Evolutionary conservation across 2,797 vertebrate genomes (phyloP).

Genomic region (Thamnophis elegans): DNA sequence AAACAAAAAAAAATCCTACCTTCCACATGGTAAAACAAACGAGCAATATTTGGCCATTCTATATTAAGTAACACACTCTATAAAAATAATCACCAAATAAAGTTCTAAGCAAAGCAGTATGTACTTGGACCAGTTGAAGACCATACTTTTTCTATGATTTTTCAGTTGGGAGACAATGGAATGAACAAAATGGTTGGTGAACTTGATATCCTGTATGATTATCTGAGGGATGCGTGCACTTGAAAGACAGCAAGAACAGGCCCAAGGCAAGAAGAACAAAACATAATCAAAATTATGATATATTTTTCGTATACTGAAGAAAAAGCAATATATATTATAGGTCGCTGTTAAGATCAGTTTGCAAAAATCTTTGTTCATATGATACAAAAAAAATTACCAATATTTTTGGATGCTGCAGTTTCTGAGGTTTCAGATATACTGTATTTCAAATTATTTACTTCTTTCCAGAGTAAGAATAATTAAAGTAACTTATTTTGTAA

Average conservation of each 20-base stretch:
- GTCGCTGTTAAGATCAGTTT: neutral
- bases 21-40: neutral
- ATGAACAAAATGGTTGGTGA: conserved; percentile 80
- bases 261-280: conserved; percentile 50
- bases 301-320: neutral
- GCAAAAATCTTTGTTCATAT: neutral
- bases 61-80: neutral
- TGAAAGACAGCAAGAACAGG: conserved; percentile 17
- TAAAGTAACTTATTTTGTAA: neutral
- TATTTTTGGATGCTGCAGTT: neutral
- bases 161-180: conserved; percentile 74
- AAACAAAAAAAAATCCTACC: neutral
- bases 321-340: neutral
- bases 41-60: neutral
- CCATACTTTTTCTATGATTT: conserved; percentile 41
- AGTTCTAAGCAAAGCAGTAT: neutral
- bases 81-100: neutral
- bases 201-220: conserved; percentile 74
- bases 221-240: conserved; percentile 56
- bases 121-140: conserved; percentile 1
- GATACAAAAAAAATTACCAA: neutral
- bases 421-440: neutral
- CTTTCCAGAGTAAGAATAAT: neutral
- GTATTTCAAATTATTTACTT: neutral
- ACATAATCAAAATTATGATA: neutral